Percentiles rank a stretch among this genome's conserved stretches.
phyloP scores from a whole-genome alignment of 1,140 invertebrate genomes.

The Cotesia typhae region DNA sequence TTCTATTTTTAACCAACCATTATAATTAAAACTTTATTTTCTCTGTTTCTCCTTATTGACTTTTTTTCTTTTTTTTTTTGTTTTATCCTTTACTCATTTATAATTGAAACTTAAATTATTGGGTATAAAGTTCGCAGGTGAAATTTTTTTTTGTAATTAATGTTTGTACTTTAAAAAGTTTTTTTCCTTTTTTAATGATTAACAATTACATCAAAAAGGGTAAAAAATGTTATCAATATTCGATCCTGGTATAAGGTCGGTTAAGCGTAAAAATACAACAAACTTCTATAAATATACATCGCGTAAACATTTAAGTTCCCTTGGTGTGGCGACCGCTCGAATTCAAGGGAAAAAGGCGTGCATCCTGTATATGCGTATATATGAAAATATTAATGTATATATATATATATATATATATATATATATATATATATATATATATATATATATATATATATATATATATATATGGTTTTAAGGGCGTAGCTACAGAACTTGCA shows the following conservation, averaged over 20 bases:
- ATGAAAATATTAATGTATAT: no score
- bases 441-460: conserved; percentile 15
- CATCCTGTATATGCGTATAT: conserved; percentile 45
- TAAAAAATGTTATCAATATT: not conserved
- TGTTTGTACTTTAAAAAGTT: not conserved
- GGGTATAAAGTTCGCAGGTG: not conserved
- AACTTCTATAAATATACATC: conserved; percentile 42
- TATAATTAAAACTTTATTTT: not conserved
- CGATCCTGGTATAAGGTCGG: not conserved
- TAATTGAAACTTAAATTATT: not conserved
- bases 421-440: conserved; percentile 25
- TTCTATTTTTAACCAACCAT: not conserved
- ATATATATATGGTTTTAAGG: conserved; percentile 39
- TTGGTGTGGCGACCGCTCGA: conserved; percentile 33
- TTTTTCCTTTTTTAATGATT: not conserved
- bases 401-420: conserved; percentile 20
- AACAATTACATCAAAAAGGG: not conserved
- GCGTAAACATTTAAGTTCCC: conserved; percentile 44
- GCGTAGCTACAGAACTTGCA: conserved; percentile 45
- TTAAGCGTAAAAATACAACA: conserved; percentile 46
- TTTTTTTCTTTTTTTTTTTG: not conserved
- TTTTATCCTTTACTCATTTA: not conserved
- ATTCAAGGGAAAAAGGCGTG: conserved; percentile 52
- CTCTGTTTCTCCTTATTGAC: not conserved
- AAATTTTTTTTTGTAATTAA: not conserved